Percentiles rank a stretch among this genome's conserved stretches.
These are phyloP conservation scores for Lepidonotus clava DNA, from an alignment of 2,888 invertebrate species.

Conservation along the genomic window DNA sequence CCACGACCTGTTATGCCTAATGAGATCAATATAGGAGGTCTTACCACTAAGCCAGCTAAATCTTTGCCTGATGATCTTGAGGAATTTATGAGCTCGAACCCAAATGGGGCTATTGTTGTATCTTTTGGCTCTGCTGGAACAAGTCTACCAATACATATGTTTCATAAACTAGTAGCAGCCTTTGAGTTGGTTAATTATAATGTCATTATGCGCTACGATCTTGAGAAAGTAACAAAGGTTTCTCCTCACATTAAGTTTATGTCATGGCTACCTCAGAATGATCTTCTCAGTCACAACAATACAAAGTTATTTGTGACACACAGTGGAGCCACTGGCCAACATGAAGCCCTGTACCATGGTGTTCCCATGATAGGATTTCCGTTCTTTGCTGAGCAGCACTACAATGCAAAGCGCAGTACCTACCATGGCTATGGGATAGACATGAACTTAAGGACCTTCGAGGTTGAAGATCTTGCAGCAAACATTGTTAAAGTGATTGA, in stretches of 20 bases:
- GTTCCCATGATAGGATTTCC: slow-evolving; percentile 46
- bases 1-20: slow-evolving; percentile 25
- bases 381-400: slow-evolving; percentile 7
- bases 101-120: slow-evolving; percentile 21
- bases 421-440: not conserved
- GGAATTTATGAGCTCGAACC: not conserved
- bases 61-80: slow-evolving; percentile 32
- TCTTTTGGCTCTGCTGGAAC: slow-evolving; percentile 7
- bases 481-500: slow-evolving; percentile 5
- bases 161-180: not conserved
- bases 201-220: not conserved
- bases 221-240: not conserved
- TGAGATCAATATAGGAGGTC: slow-evolving; percentile 41
- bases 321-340: slow-evolving; percentile 35
- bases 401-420: not conserved
- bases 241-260: slow-evolving; percentile 7
- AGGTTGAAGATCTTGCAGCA: not conserved
- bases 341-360: slow-evolving; percentile 18
- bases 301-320: slow-evolving; percentile 39
- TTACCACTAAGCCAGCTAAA: slow-evolving; percentile 25
- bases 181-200: slow-evolving; percentile 33
- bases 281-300: slow-evolving; percentile 26
- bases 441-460: not conserved
- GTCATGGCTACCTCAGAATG: slow-evolving; percentile 50
- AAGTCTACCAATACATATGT: not conserved